phyloP scores from a whole-genome alignment of 2,113 vertebrate species.

The Rafetus swinhoei region DNA sequence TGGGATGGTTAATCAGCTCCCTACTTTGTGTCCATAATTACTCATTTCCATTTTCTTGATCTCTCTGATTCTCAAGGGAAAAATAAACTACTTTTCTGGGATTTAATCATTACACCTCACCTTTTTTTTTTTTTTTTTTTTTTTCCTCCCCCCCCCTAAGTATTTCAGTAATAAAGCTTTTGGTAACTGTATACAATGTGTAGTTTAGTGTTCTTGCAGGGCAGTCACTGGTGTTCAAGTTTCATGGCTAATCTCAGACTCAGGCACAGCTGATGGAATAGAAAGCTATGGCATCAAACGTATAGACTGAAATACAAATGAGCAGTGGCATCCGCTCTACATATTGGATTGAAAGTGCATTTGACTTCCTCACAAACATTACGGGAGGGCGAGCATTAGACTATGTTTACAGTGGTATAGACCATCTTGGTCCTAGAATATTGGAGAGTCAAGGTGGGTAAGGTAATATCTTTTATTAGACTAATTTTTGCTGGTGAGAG shows the following conservation, averaged over 20 bases:
- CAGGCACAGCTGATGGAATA: slow-evolving; percentile 42
- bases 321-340: slow-evolving; percentile 35
- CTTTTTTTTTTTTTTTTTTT: no score
- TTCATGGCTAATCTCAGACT: slow-evolving; percentile 62
- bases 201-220: slow-evolving; percentile 22
- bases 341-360: slow-evolving; percentile 58
- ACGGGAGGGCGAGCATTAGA: slow-evolving; percentile 16
- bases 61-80: slow-evolving; percentile 35
- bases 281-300: slow-evolving; percentile 23
- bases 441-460: neutral
- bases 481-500: neutral
- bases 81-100: slow-evolving; percentile 61
- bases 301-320: slow-evolving; percentile 42
- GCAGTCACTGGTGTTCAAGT: slow-evolving; percentile 20
- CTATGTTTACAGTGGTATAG: neutral
- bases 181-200: slow-evolving; percentile 43
- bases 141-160: neutral
- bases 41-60: neutral
- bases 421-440: neutral
- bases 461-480: neutral
- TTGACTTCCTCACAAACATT: slow-evolving; percentile 66
- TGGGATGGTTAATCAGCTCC: slow-evolving; percentile 11
- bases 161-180: slow-evolving; percentile 58
- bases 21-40: slow-evolving; percentile 3
- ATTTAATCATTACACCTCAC: slow-evolving; percentile 54